Evolutionary conservation across 2,113 vertebrate species (phyloP).

Genomic region (Agelaius phoeniceus): DNA sequence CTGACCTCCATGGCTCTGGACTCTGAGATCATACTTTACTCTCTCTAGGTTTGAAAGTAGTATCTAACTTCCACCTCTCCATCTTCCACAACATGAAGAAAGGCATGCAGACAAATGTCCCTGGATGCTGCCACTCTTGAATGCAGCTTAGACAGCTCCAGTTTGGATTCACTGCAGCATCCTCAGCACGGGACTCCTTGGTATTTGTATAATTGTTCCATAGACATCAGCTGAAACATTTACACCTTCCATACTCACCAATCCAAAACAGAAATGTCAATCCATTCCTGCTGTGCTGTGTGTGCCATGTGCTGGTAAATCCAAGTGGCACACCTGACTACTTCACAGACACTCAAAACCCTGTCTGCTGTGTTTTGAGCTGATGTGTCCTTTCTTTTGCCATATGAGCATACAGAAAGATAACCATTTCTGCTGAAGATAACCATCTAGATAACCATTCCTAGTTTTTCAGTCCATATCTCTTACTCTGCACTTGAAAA

Average conservation of each 20-base stretch:
- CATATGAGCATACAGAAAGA: not conserved
- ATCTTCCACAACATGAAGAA: not conserved
- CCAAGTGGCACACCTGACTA: not conserved
- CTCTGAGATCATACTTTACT: not conserved
- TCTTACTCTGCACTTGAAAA: not conserved
- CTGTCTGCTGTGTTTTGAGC: not conserved
- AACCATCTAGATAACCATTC: accelerated
- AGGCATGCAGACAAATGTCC: not conserved
- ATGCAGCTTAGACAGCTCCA: not conserved
- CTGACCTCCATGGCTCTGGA: not conserved
- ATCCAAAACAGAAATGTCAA: not conserved
- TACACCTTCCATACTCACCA: not conserved
- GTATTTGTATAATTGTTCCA: accelerated
- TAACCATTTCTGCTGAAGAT: not conserved
- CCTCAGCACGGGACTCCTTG: not conserved
- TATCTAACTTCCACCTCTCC: not conserved
- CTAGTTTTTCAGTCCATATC: not conserved
- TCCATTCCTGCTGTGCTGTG: not conserved
- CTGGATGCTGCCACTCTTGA: not conserved
- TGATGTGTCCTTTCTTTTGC: not conserved
- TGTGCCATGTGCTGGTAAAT: not conserved
- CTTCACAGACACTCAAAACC: not conserved
- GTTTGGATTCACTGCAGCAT: not conserved
- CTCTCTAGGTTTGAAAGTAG: not conserved
- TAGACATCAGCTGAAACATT: not conserved